Evolutionary conservation across 1,140 invertebrate species (phyloP), one percentile per base, ranked within the genome.

Genomic region (Drosophila insularis): DNA sequence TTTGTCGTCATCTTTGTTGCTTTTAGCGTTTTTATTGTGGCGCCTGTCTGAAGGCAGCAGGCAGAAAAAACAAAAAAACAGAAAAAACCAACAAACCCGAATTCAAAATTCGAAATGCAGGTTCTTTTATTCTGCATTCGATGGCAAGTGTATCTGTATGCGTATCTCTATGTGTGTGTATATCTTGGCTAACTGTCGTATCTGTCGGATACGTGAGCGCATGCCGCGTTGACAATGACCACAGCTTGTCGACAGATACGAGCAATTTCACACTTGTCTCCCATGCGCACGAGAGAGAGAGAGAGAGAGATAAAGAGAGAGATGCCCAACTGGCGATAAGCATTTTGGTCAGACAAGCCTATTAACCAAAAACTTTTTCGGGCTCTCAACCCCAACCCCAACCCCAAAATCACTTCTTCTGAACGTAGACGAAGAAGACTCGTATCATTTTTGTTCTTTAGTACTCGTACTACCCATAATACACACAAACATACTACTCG

Each of bases 211-310:
- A 61, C 40, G 53, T 31, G 53, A 27, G 63, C 35, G 46, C 64
- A 61, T 69, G 69, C 61, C 53, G 62, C 74, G 71, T 80, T 78
- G 80, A 80, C 77, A 86, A 81, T 89, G 81, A 82, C 81, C 89
- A 78, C 89, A 90, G 81, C 84, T 71, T 90, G 89, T 90, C 89
- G 78, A 91, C 89, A 91, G 80, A 91, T 91, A 91, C 89, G 85
- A 91, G 89, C 85, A 78, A 89, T 91, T 91, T 91, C 89, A 91
- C 89, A 91, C 89, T 91, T 91, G 77, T 31, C 55, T 31, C 55
- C 32, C 21, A 21, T 67, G 67, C 59, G 69, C 55, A 27, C 27
- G 27, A 27, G 27, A 27, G 65, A 74, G 77, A 79, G 65, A 74
- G 77, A 79, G 65, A 74, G 77, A 79, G 65, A 74, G 77, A 79